Percentiles rank a stretch among this genome's conserved stretches.
These are phyloP conservation scores for Liodrosophila aerea DNA, from an alignment of 2,888 invertebrate species.

Conservation along the genomic window DNA sequence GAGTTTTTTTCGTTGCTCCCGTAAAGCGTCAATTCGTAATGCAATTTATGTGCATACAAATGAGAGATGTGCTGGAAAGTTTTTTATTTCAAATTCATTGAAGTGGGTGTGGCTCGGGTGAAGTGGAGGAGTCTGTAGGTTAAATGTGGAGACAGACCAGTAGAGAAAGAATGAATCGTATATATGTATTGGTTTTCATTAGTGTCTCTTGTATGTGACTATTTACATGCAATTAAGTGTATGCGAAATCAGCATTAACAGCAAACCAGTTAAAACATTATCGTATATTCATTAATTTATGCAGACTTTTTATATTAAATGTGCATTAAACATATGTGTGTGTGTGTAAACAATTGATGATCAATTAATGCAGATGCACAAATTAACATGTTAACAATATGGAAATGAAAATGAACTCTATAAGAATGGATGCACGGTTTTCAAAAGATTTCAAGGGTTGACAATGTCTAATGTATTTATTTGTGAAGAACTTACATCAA, in stretches of 20 bases:
- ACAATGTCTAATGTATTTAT: no score
- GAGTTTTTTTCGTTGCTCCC: conserved; percentile 1
- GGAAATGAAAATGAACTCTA: conserved; percentile 1
- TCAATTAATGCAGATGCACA: no score
- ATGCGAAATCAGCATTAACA: conserved; percentile 29
- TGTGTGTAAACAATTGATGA: not conserved
- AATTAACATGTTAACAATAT: not conserved
- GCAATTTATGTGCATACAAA: conserved; percentile 66
- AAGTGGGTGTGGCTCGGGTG: conserved; percentile 29
- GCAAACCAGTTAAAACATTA: conserved; percentile 20
- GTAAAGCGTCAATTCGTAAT: conserved; percentile 51
- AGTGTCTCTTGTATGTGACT: conserved; percentile 1
- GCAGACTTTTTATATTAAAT: conserved; percentile 20
- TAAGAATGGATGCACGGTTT: no score
- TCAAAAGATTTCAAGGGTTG: no score
- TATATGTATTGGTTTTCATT: not conserved
- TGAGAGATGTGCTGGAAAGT: conserved; percentile 28
- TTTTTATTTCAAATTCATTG: conserved; percentile 45
- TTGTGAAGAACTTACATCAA: no score
- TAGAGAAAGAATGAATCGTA: no score
- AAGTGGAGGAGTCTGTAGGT: not conserved
- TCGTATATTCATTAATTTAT: conserved; percentile 22
- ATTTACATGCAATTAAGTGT: conserved; percentile 32
- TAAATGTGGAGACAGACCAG: not conserved
- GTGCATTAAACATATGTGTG: conserved; percentile 16